These are phyloP conservation scores for Rhyacophila evoluta DNA, from an alignment of 2,888 invertebrate genomes.

Conservation along the genomic window DNA sequence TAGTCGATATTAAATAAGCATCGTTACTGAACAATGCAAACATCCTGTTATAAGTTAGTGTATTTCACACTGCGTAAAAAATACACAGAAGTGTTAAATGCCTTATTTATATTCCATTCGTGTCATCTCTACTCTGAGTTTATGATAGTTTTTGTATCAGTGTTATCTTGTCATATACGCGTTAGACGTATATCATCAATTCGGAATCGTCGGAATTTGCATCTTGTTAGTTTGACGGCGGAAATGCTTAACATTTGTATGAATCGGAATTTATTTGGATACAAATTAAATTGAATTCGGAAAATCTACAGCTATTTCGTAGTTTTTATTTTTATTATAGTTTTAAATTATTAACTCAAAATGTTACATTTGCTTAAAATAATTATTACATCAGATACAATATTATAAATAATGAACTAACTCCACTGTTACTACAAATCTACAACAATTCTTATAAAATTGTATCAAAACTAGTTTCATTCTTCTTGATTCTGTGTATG, in stretches of 20 bases:
- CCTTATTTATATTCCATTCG: constrained; percentile 15
- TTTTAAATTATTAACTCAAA: too few species aligned
- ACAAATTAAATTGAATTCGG: not conserved
- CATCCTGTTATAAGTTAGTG: not conserved
- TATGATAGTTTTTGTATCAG: not conserved
- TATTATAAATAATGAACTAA: too few species aligned
- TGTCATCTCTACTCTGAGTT: not conserved
- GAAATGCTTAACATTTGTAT: not conserved
- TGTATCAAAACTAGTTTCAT: too few species aligned
- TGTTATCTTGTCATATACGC: not conserved
- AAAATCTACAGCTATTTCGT: too few species aligned
- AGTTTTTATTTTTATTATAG: too few species aligned
- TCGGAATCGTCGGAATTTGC: not conserved
- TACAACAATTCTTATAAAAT: too few species aligned
- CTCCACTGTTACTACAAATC: too few species aligned
- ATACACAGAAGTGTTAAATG: not conserved
- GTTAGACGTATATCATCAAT: not conserved
- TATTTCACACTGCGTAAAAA: constrained; percentile 9
- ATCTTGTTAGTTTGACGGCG: not conserved
- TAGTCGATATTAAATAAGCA: too few species aligned
- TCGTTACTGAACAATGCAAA: not conserved
- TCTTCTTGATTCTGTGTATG: too few species aligned
- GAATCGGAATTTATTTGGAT: not conserved
- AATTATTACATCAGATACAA: too few species aligned
- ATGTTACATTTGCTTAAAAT: too few species aligned